These are phyloP conservation scores for Burhinus bistriatus DNA, from an alignment of 2,113 vertebrate genomes.

Conservation along the genomic window DNA sequence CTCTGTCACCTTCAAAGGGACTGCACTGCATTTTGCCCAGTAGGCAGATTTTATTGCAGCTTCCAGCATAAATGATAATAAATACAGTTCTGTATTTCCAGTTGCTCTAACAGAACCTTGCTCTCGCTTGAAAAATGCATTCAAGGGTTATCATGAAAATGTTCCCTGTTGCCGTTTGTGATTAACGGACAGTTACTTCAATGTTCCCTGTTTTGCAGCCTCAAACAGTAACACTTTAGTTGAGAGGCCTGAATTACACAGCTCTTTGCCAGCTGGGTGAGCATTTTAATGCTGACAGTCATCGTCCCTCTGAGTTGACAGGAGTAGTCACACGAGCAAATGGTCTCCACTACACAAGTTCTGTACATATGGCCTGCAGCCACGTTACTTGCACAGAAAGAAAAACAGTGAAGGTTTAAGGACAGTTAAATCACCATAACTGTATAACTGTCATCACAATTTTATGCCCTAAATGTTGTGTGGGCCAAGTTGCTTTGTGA, in stretches of 20 bases:
- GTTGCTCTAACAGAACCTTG: not conserved
- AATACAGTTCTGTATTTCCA: conserved; percentile 4
- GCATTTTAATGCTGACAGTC: not conserved
- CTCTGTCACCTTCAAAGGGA: not conserved
- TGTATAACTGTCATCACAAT: not conserved
- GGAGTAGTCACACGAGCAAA: not conserved
- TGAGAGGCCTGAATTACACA: not conserved
- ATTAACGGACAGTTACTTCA: not conserved
- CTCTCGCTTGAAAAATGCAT: not conserved
- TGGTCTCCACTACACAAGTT: not conserved
- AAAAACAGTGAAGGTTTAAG: not conserved
- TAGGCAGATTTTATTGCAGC: conserved; percentile 28
- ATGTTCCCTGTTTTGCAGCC: not conserved
- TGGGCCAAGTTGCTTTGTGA: not conserved
- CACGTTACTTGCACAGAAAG: not conserved
- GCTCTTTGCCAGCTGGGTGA: not conserved
- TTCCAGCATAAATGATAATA: conserved; percentile 34
- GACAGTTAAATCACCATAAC: not conserved
- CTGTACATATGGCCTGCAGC: fast-evolving
- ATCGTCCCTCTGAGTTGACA: not conserved
- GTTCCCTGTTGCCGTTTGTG: not conserved
- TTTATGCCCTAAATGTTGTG: not conserved
- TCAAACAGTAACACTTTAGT: not conserved
- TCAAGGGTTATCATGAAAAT: not conserved
- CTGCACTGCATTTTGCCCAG: not conserved